Percentiles rank a stretch among this genome's conserved stretches.
Evolutionary conservation across 2,888 invertebrate genomes (phyloP).

Genomic region (Apodemia hepburni): DNA sequence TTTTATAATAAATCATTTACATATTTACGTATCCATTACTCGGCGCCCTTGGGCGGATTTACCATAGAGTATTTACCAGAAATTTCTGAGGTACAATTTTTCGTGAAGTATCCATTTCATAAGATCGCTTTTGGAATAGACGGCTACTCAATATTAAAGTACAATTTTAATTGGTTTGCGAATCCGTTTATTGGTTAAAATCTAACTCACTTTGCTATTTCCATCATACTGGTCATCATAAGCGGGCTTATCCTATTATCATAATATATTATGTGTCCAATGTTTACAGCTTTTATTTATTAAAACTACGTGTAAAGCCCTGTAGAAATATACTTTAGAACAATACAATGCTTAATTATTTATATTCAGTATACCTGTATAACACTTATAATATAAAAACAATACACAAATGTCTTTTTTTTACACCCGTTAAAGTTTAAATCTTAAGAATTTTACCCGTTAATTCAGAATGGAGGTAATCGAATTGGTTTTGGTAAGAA

Average conservation of each 20-base stretch:
- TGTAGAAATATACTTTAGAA: no score
- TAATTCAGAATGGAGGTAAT: no score
- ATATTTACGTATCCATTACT: constrained; percentile 2
- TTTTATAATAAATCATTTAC: constrained; percentile 3
- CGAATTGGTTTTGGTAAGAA: no score
- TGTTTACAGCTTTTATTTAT: no score
- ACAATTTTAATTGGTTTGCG: background rate
- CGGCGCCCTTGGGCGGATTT: background rate
- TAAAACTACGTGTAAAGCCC: no score
- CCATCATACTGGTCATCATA: background rate
- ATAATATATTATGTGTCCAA: no score
- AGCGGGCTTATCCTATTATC: background rate
- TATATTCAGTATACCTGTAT: no score
- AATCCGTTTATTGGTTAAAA: background rate
- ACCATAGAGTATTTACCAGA: background rate
- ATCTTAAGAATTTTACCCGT: no score
- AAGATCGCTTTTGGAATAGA: background rate
- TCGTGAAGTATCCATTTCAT: background rate
- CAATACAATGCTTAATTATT: no score
- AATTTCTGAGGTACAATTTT: background rate
- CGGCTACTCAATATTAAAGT: background rate
- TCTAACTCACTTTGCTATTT: background rate
- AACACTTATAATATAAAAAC: no score
- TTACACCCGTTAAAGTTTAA: no score
- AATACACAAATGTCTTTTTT: no score